A percentile compares a stretch with the other conserved stretches of the same genome.
These are phyloP conservation scores for Volucella inflata DNA, from an alignment of 2,888 invertebrate species.

Conservation along the genomic window DNA sequence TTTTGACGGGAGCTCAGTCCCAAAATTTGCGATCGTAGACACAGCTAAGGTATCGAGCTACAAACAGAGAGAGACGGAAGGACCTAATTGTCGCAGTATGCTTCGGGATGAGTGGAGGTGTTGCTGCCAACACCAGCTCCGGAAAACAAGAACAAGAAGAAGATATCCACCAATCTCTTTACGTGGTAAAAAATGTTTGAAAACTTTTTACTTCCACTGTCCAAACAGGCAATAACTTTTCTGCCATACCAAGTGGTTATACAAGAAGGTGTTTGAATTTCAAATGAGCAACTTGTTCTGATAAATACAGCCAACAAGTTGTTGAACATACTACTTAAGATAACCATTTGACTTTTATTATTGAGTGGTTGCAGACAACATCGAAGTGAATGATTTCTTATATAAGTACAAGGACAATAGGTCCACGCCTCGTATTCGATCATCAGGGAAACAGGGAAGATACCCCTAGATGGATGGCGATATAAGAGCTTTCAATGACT, in stretches of 20 bases:
- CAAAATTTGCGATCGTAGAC: too few relatives aligned
- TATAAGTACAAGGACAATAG: background rate
- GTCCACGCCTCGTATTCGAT: conserved; percentile 2
- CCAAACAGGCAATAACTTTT: background rate
- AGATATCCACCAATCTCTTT: too few relatives aligned
- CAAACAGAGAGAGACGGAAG: too few relatives aligned
- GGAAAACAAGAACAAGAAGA: too few relatives aligned
- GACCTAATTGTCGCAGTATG: too few relatives aligned
- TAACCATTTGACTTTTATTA: background rate
- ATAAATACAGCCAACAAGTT: conserved; percentile 10
- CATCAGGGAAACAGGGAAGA: background rate
- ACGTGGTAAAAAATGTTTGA: background rate
- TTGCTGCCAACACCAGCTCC: too few relatives aligned
- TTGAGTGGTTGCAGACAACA: conserved; percentile 21
- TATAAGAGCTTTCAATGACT: conserved; percentile 34
- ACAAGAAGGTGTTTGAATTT: conserved; percentile 12
- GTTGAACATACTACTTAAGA: conserved; percentile 4
- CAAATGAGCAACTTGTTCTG: conserved; percentile 4
- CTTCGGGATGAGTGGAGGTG: too few relatives aligned
- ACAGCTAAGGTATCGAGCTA: too few relatives aligned
- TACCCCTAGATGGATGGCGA: too few relatives aligned
- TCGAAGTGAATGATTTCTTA: conserved; percentile 1
- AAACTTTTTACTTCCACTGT: conserved; percentile 1
- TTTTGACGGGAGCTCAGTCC: too few relatives aligned
- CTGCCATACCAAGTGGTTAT: too few relatives aligned